Evolutionary conservation across 2,888 invertebrate genomes (phyloP).

Genomic region (Enchytraeus crypticus): DNA sequence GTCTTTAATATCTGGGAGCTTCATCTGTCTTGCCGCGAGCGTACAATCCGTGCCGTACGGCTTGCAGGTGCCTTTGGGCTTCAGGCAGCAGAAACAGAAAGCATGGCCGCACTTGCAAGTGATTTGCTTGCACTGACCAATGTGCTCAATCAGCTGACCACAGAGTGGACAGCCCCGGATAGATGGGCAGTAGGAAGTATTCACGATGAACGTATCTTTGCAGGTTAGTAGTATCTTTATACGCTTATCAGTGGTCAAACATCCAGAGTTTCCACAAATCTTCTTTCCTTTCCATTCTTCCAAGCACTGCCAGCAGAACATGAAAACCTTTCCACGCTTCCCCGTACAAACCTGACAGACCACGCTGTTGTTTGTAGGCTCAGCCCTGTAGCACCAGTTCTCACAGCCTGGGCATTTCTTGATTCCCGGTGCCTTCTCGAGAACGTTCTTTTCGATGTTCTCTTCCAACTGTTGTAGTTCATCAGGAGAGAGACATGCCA

Average conservation of each 20-base stretch:
- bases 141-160: conserved; percentile 3
- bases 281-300: not conserved
- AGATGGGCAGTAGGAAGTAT: not conserved
- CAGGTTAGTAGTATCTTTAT: not conserved
- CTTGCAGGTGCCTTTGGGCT: not conserved
- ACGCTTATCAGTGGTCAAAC: not conserved
- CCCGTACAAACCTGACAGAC: not conserved
- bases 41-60: not conserved
- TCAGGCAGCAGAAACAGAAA: conserved; percentile 7
- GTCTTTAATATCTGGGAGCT: no score
- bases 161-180: conserved; percentile 4
- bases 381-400: not conserved
- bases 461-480: conserved; percentile 2
- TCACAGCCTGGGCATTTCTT: conserved; percentile 5
- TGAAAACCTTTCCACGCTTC: not conserved
- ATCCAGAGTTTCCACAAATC: not conserved
- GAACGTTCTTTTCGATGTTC: not conserved
- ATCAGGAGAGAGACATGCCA: conserved; percentile 1
- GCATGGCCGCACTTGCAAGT: not conserved
- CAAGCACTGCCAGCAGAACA: conserved; percentile 6
- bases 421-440: not conserved
- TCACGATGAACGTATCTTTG: not conserved
- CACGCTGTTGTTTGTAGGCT: not conserved
- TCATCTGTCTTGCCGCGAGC: conserved; percentile 5
- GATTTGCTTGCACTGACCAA: not conserved